Evolutionary conservation across 2,113 vertebrate species (phyloP).

Genomic region (Zosterops borbonicus): DNA sequence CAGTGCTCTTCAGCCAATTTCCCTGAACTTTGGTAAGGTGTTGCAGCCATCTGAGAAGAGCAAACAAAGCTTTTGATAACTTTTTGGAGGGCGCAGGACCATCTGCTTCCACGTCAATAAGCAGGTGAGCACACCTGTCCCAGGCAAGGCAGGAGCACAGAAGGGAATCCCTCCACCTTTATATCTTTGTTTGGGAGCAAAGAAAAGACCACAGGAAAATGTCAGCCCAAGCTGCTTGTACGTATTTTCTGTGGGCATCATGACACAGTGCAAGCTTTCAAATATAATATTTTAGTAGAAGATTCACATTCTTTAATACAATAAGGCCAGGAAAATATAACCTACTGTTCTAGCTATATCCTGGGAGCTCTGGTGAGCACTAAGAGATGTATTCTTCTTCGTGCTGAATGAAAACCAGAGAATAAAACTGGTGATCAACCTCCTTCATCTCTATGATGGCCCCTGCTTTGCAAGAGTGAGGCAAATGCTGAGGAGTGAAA

Average conservation of each 20-base stretch:
- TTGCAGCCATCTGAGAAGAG: conserved; percentile 7
- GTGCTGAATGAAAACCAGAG: background rate
- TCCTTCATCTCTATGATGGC: background rate
- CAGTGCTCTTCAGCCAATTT: background rate
- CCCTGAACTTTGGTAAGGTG: conserved; percentile 50
- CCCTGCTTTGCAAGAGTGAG: background rate
- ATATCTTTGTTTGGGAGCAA: background rate
- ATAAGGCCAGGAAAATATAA: background rate
- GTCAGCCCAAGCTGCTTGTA: background rate
- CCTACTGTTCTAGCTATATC: background rate
- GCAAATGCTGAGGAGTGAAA: background rate
- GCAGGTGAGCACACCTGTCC: background rate
- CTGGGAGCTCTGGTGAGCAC: background rate
- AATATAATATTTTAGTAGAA: background rate
- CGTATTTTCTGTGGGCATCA: background rate
- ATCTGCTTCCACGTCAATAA: background rate
- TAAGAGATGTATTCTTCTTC: background rate
- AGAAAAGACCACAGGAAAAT: background rate
- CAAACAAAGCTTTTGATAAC: conserved; percentile 35
- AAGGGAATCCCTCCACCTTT: background rate
- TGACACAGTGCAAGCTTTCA: background rate
- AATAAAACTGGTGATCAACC: background rate
- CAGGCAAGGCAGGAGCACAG: background rate
- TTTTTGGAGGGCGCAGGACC: background rate
- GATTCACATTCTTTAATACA: background rate